A percentile compares a stretch with the other conserved stretches of the same genome.
Conservation (phyloP, 2,888 invertebrate genomes). For the Crepidodera aurea region DNA sequence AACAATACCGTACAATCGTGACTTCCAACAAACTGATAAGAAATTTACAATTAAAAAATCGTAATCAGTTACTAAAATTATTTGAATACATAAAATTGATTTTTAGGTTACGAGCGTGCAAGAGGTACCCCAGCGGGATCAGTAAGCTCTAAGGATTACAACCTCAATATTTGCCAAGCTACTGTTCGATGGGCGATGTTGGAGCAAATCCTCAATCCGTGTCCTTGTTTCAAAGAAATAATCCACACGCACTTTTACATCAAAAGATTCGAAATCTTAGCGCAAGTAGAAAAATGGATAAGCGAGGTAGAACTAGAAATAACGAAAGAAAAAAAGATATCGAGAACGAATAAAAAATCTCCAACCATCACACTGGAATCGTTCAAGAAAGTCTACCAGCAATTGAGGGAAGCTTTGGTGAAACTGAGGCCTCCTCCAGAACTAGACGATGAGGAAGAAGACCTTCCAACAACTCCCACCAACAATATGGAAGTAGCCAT, state of each 20-base stretch:
- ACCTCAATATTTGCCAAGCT: conserved; percentile 94
- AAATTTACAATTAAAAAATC: too few species aligned
- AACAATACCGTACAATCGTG: too few species aligned
- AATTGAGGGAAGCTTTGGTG: conserved; percentile 84
- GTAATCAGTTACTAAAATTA: too few species aligned
- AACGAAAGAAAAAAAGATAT: conserved; percentile 74
- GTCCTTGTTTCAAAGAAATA: conserved; percentile 92
- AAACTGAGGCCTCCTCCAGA: conserved; percentile 83
- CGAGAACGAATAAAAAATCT: conserved; percentile 65
- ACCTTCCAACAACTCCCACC: conserved; percentile 50
- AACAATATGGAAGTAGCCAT: conserved; percentile 47
- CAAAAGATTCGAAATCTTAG: conserved; percentile 88
- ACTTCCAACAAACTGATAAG: too few species aligned
- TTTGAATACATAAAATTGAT: too few species aligned
- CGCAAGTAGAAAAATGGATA: conserved; percentile 91
- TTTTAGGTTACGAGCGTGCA: conserved; percentile 76
- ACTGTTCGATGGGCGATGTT: conserved; percentile 97
- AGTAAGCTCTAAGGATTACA: conserved; percentile 91
- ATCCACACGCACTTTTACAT: conserved; percentile 95
- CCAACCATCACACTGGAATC: conserved; percentile 57
- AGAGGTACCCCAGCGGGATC: conserved; percentile 86
- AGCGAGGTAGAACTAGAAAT: conserved; percentile 77
- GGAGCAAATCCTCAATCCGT: conserved; percentile 89
- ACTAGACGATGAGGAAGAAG: conserved; percentile 47
- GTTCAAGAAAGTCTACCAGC: conserved; percentile 61